Base-by-base conservation (phyloP, 2,888 invertebrate genomes). In the Pristionchus maxplancki region DNA sequence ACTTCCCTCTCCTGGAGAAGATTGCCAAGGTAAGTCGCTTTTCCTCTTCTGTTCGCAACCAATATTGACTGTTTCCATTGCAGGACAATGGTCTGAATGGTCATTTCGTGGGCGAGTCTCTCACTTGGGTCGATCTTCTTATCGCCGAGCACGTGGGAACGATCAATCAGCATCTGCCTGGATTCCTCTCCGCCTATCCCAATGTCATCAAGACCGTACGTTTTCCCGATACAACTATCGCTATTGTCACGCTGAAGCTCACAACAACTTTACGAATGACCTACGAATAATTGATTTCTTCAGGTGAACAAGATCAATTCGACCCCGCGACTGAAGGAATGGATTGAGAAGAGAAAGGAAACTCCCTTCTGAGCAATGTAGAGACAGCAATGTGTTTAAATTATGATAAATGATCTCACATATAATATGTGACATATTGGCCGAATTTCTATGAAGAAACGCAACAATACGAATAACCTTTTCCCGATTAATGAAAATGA, bases 41-140 rank as follows among this genome's bases (percentile, higher is more conserved):
- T 31, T 67, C 15, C 15, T 67, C 0, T 67, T 34, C 20, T 31
- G n/a, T n/a, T n/a, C n/a, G n/a, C n/a, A n/a, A n/a, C n/a, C n/a
- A n/a, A n/a, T n/a, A n/a, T n/a, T n/a, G n/a, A n/a, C 5, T 74
- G 24, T 20, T 40, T 11, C 24, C 24, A 15, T 34, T 24, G 8
- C 71, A 74, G 71, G 71, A 74, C 40, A 74, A 74, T 24, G 71
- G 71, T 15, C 40, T 74, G 24, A 74, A 74, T 74, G 71, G 40
- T 74, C 71, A 74, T 31, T 74, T 74, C 71, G 71, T 74, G 37
- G 71, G 71, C 11, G 71, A 40, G 13, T 74, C 71, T 74, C 71
- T 74, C 40, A 74, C 71, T 24, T 74, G 71, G 71, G 37, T 74
- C 24, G 71, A 74, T 74, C 71, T 74, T 74, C 71, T 74, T 1